Evolutionary conservation across 2,888 invertebrate species (phyloP).

Genomic region (Trisateles emortualis): DNA sequence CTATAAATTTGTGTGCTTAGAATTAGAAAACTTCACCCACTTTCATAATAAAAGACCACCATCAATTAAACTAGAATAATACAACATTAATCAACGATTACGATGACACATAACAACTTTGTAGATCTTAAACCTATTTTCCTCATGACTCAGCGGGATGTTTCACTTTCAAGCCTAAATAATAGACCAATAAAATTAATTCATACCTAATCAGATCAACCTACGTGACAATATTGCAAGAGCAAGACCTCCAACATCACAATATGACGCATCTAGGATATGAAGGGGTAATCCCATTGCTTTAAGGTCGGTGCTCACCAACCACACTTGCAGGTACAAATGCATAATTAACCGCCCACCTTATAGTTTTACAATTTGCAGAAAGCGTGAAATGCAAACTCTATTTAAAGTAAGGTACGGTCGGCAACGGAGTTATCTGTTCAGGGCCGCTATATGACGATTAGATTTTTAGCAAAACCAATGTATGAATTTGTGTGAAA

Average conservation of each 20-base stretch:
- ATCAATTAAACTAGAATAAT: neutral
- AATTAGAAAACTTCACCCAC: too few species aligned
- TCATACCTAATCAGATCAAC: neutral
- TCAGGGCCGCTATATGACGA: too few species aligned
- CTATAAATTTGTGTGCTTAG: too few species aligned
- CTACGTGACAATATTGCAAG: constrained; percentile 8
- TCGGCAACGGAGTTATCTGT: too few species aligned
- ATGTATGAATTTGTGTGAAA: too few species aligned
- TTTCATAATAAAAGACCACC: neutral
- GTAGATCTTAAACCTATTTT: constrained; percentile 11
- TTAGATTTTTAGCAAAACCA: too few species aligned
- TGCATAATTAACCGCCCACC: too few species aligned
- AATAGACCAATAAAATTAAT: constrained; percentile 24
- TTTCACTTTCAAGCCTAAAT: constrained; percentile 24
- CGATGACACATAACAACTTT: neutral
- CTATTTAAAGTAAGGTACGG: too few species aligned
- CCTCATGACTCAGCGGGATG: constrained; percentile 29
- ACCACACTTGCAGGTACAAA: too few species aligned
- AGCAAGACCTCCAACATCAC: too few species aligned
- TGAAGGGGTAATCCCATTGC: constrained; percentile 13
- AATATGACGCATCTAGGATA: constrained; percentile 32
- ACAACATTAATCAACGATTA: neutral
- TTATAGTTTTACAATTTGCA: too few species aligned
- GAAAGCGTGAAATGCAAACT: too few species aligned
- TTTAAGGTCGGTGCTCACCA: neutral